phyloP scores from a whole-genome alignment of 2,888 invertebrate genomes.

The Diarsia mendica region DNA sequence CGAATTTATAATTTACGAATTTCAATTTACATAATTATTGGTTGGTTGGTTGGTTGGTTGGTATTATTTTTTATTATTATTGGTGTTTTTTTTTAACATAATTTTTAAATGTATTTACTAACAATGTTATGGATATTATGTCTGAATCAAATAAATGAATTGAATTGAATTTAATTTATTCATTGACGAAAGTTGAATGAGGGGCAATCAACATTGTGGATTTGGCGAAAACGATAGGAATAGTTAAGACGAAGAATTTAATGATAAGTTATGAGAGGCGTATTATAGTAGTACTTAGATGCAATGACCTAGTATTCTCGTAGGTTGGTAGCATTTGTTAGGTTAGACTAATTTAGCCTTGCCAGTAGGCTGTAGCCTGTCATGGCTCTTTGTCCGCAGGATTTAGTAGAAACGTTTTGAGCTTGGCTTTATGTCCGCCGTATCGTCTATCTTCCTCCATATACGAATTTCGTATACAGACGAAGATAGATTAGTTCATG shows the following conservation, averaged over 20 bases:
- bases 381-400: conserved; percentile 19
- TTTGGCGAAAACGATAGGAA: background rate
- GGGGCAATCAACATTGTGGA: background rate
- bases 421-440: conserved; percentile 20
- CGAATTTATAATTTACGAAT: background rate
- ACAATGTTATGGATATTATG: no score
- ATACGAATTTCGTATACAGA: background rate
- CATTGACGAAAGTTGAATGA: background rate
- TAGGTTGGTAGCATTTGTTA: conserved; percentile 10
- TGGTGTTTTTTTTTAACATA: no score
- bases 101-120: no score
- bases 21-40: no score
- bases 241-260: background rate
- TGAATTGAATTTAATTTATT: no score
- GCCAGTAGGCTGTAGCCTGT: conserved; percentile 8
- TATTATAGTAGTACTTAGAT: background rate
- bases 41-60: no score
- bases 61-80: no score
- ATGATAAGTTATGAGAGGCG: background rate
- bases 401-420: conserved; percentile 28
- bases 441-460: conserved; percentile 3
- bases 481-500: no score
- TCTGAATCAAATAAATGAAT: no score
- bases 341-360: conserved; percentile 27
- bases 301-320: conserved; percentile 6